Evolutionary conservation across 2,113 vertebrate species (phyloP).

Genomic region (Nothoprocta perdicaria): DNA sequence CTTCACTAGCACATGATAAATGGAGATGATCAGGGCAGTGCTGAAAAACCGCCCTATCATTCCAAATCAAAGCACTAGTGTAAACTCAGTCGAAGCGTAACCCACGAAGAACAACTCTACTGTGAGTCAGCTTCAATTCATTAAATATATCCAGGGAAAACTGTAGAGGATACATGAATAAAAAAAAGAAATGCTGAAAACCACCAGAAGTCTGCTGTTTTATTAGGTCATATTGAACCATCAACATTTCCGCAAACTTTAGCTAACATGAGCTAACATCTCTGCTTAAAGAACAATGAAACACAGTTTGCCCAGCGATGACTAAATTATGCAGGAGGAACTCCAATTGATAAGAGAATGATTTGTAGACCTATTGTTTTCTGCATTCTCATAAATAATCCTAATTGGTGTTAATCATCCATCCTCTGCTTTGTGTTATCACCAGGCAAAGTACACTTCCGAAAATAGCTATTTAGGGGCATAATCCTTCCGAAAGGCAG

Average conservation of each 20-base stretch:
- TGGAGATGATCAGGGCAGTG: not conserved
- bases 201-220: not conserved
- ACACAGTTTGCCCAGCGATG: slow-evolving; percentile 7
- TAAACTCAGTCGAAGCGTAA: not conserved
- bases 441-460: slow-evolving; percentile 50
- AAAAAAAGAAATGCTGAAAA: not conserved
- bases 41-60: not conserved
- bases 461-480: slow-evolving; percentile 55
- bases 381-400: slow-evolving; percentile 49
- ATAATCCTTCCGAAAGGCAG: slow-evolving; percentile 52
- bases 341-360: slow-evolving; percentile 58
- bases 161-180: not conserved
- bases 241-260: not conserved
- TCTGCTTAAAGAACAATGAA: not conserved
- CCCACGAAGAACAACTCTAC: not conserved
- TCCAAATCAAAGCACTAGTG: not conserved
- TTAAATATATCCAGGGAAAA: not conserved
- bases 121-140: not conserved
- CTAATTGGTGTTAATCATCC: slow-evolving; percentile 63
- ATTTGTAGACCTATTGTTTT: slow-evolving; percentile 67
- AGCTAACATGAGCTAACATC: not conserved
- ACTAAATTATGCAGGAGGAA: slow-evolving; percentile 52
- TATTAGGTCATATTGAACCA: not conserved
- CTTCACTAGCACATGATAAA: not conserved
- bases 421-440: slow-evolving; percentile 54